These are phyloP conservation scores for Crossocerus cetratus DNA, from an alignment of 2,888 invertebrate species.

Conservation along the genomic window DNA sequence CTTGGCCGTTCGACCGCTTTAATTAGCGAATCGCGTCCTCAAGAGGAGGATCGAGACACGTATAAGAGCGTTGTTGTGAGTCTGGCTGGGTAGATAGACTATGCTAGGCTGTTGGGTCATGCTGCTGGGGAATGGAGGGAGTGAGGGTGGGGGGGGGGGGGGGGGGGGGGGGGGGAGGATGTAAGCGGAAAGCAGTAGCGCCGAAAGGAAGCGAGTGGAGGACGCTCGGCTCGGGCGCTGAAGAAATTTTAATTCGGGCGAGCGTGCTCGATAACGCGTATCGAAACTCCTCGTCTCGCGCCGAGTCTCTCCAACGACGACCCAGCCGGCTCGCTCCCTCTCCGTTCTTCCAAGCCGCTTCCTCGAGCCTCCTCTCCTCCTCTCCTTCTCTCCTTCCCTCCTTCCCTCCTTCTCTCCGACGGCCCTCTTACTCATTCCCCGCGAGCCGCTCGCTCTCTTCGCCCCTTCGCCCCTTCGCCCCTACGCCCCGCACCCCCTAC, in stretches of 20 bases:
- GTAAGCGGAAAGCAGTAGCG: conserved; percentile 31
- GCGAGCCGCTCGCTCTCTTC: conserved; percentile 15
- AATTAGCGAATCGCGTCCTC: too few relatives aligned
- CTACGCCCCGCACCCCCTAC: conserved; percentile 29
- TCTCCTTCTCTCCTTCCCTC: conserved; percentile 4
- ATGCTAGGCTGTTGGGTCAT: too few relatives aligned
- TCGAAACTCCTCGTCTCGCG: conserved; percentile 58
- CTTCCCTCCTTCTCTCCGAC: too few relatives aligned
- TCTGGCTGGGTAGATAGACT: too few relatives aligned
- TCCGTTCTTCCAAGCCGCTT: conserved; percentile 4
- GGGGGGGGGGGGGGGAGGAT: not conserved
- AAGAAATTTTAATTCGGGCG: conserved; percentile 61
- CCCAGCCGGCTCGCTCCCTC: conserved; percentile 25
- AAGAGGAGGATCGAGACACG: too few relatives aligned
- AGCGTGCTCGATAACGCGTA: conserved; percentile 62
- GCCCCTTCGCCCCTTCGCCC: conserved; percentile 4
- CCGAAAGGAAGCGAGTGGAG: conserved; percentile 41
- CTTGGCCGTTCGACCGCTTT: too few relatives aligned
- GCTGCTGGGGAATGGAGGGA: too few relatives aligned
- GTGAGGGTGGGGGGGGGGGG: too few relatives aligned
- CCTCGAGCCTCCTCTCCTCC: conserved; percentile 4
- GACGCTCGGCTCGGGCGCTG: conserved; percentile 37
- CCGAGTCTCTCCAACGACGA: conserved; percentile 47
- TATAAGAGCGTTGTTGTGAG: too few relatives aligned
- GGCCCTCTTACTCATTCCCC: conserved; percentile 11